These are phyloP conservation scores for Rattus norvegicus DNA, from an alignment of 2,113 vertebrate species.

Conservation along the genomic window DNA sequence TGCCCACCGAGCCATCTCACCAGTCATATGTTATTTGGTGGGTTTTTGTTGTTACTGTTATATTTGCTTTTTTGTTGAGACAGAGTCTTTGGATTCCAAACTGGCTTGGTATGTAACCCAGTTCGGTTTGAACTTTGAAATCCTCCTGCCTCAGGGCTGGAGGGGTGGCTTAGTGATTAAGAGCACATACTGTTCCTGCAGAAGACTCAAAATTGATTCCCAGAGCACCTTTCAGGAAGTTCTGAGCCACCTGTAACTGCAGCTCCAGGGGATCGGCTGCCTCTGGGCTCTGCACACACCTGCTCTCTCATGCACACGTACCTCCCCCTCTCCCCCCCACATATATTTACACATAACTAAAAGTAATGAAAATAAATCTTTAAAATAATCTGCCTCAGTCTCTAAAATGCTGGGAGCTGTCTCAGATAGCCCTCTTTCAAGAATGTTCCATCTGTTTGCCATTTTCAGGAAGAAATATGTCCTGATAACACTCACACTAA, in stretches of 20 bases:
- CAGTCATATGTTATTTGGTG: background rate
- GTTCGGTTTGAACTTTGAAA: background rate
- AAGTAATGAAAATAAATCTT: background rate
- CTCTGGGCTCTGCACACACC: background rate
- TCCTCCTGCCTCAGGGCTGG: background rate
- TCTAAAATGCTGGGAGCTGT: background rate
- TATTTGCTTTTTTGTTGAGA: background rate
- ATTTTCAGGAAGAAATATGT: background rate
- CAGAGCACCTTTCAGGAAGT: background rate
- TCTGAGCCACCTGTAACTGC: background rate
- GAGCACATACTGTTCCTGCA: background rate
- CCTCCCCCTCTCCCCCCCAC: no score
- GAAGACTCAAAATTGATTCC: background rate
- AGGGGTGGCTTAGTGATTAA: background rate
- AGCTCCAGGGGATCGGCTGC: background rate
- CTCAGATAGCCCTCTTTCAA: background rate
- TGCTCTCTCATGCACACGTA: background rate
- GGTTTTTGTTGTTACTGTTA: background rate
- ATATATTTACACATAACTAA: background rate
- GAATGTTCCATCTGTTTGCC: background rate
- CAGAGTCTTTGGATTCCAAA: background rate
- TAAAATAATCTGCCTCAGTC: background rate
- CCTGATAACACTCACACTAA: background rate
- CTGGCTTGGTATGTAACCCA: background rate
- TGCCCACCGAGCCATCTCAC: background rate